Percentiles rank a stretch among this genome's conserved stretches.
phyloP scores from a whole-genome alignment of 2,113 vertebrate species.

The Columbina picui region DNA sequence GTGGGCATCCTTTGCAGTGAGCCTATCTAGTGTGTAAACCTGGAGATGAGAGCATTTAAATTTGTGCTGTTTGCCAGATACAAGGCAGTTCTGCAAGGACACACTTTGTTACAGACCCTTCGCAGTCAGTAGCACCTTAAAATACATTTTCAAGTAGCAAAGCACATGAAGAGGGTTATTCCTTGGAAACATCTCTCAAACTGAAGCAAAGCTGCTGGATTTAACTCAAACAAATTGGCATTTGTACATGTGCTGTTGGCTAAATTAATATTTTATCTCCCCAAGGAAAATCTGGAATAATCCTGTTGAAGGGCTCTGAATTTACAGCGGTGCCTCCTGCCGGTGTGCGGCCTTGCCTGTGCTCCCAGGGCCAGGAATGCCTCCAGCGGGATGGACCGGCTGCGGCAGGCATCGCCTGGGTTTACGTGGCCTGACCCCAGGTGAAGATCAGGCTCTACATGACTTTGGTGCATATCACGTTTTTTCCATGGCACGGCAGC shows the following conservation, averaged over 20 bases:
- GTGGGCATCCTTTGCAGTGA: neutral
- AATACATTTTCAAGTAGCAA: neutral
- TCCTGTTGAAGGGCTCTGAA: neutral
- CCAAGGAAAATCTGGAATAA: neutral
- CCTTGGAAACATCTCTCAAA: neutral
- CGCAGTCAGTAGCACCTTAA: neutral
- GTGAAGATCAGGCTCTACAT: neutral
- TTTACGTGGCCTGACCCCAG: neutral
- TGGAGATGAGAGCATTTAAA: neutral
- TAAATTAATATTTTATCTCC: neutral
- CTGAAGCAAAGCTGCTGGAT: neutral
- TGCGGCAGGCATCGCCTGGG: rapidly evolving
- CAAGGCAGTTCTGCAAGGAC: neutral
- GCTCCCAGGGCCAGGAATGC: neutral
- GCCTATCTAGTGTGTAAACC: neutral
- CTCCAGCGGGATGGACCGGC: rapidly evolving
- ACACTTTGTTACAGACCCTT: neutral
- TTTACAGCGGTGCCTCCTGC: rapidly evolving
- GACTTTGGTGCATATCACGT: neutral
- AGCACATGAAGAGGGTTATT: neutral
- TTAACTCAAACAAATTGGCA: neutral
- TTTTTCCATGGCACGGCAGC: neutral
- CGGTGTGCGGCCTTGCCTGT: neutral
- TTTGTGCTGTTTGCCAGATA: neutral
- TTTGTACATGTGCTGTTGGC: neutral